phyloP scores from a whole-genome alignment of 1,140 invertebrate species.

The Lordiphosa clarofinis region DNA sequence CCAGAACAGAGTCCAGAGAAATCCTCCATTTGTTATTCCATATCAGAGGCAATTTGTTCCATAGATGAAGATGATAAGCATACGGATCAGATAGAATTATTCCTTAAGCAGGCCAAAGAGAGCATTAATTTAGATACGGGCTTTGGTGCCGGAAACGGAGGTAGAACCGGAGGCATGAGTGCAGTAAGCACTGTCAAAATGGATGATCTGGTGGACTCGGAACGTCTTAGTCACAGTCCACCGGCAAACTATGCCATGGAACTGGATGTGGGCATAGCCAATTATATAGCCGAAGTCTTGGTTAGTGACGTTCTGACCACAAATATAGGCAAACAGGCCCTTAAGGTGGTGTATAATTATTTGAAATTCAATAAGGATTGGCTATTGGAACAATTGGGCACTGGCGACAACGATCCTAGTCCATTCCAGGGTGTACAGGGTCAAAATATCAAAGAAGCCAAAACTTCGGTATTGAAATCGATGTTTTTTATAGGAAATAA shows the following conservation, averaged over 20 bases:
- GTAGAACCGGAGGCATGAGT: conserved; percentile 58
- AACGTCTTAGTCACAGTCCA: conserved; percentile 67
- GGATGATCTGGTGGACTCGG: conserved; percentile 69
- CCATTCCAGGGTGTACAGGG: conserved; percentile 69
- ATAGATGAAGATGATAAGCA: conserved; percentile 88
- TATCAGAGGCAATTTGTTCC: conserved; percentile 88
- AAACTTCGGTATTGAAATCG: conserved; percentile 83
- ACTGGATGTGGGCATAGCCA: conserved; percentile 79
- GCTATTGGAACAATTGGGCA: conserved; percentile 83
- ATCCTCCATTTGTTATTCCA: conserved; percentile 80
- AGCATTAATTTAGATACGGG: conserved; percentile 68
- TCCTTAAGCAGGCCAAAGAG: conserved; percentile 82
- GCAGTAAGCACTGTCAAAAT: conserved; percentile 75
- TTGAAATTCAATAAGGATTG: conserved; percentile 85
- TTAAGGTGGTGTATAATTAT: conserved; percentile 84
- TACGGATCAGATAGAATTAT: conserved; percentile 84
- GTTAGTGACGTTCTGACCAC: conserved; percentile 81
- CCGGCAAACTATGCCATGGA: conserved; percentile 76
- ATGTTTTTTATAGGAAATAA: conserved; percentile 89
- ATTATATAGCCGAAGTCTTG: conserved; percentile 81
- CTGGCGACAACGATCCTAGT: conserved; percentile 73
- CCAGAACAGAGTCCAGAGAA: conserved; percentile 78
- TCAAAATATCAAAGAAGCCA: conserved; percentile 80
- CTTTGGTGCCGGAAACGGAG: conserved; percentile 36
- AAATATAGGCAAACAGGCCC: conserved; percentile 81